Conservation (phyloP, 2,888 invertebrate species). For the Hirudinaria manillensis region DNA sequence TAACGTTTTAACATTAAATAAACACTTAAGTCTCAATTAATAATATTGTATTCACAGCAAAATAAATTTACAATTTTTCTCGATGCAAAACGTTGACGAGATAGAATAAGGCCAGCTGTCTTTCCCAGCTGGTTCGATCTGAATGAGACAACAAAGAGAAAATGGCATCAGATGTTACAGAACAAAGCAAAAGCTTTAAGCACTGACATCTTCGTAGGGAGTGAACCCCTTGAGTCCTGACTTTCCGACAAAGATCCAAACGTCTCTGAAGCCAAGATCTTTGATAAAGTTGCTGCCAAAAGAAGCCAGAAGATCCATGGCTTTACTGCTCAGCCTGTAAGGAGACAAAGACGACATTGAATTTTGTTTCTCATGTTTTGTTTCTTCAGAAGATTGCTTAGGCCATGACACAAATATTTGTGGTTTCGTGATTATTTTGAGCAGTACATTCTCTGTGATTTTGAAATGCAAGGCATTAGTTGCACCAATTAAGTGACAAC, state of each 20-base stretch:
- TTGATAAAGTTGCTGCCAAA: slow-evolving; percentile 59
- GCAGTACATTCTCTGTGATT: too few relatives aligned
- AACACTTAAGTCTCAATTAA: not conserved
- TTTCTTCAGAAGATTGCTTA: not conserved
- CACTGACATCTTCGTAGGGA: slow-evolving; percentile 31
- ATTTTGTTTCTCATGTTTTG: not conserved
- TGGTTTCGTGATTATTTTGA: not conserved
- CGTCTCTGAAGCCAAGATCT: slow-evolving; percentile 59
- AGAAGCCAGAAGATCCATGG: slow-evolving; percentile 57
- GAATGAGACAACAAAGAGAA: slow-evolving; percentile 37
- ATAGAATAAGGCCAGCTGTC: slow-evolving; percentile 53
- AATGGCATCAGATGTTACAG: not conserved
- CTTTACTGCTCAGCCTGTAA: slow-evolving; percentile 55
- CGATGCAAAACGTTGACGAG: slow-evolving; percentile 56
- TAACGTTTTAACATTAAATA: slow-evolving; percentile 33
- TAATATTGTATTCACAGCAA: not conserved
- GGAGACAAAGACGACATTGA: not conserved
- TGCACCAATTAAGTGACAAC: too few relatives aligned
- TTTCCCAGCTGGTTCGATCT: slow-evolving; percentile 48
- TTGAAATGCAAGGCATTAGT: too few relatives aligned
- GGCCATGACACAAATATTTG: not conserved
- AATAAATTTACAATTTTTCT: slow-evolving; percentile 45
- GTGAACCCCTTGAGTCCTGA: slow-evolving; percentile 58
- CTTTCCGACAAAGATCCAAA: slow-evolving; percentile 59
- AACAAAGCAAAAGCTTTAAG: not conserved